These are phyloP conservation scores for Saccostrea echinata DNA, from an alignment of 1,140 invertebrate genomes.

Conservation along the genomic window DNA sequence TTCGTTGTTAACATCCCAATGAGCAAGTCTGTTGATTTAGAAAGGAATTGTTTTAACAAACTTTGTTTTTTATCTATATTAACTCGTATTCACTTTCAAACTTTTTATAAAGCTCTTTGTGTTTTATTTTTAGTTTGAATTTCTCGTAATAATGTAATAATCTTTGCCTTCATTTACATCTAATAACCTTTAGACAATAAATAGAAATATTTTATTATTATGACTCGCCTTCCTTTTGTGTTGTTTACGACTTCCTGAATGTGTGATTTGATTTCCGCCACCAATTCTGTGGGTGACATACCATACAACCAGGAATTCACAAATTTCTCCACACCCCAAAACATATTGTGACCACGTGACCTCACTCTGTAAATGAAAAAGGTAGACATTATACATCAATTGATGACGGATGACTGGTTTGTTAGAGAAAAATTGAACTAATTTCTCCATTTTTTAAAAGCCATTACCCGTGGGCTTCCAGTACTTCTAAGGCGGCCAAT, in stretches of 20 bases:
- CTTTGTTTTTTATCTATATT: no score
- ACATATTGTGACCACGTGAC: conserved; percentile 59
- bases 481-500: neutral
- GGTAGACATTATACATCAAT: neutral
- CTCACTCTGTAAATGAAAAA: conserved; percentile 43
- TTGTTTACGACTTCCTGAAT: conserved; percentile 49
- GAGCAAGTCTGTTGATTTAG: conserved; percentile 42
- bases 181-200: no score
- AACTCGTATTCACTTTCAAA: no score
- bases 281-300: conserved; percentile 29
- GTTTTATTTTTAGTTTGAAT: no score
- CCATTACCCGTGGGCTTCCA: neutral
- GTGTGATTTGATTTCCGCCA: conserved; percentile 45
- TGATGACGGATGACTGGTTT: neutral
- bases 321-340: conserved; percentile 49
- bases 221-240: conserved; percentile 54
- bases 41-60: neutral
- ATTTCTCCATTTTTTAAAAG: neutral
- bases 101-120: no score
- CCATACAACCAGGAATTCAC: conserved; percentile 44
- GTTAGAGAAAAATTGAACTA: no score
- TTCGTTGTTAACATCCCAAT: conserved; percentile 65
- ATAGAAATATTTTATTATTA: neutral
- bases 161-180: no score
- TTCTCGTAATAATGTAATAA: no score